phyloP scores from a whole-genome alignment of 2,888 invertebrate species.

The Heliconius ismenius region DNA sequence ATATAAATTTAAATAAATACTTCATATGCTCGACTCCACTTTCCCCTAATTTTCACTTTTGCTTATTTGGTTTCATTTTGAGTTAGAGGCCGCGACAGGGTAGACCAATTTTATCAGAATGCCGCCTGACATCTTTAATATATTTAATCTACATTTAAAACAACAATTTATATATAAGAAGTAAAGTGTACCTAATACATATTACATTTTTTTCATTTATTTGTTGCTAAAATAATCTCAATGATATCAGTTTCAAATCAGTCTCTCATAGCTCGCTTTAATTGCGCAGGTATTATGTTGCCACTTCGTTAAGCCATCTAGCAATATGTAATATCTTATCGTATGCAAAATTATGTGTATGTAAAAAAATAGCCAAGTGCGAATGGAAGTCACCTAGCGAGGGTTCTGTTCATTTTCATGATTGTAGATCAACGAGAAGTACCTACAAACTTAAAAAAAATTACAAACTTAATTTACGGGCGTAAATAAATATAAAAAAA shows the following conservation, averaged over 20 bases:
- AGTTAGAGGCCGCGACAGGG: too few species aligned
- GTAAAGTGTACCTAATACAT: not conserved
- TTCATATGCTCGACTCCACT: too few species aligned
- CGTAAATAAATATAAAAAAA: too few species aligned
- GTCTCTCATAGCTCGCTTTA: not conserved
- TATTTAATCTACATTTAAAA: too few species aligned
- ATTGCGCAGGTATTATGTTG: not conserved
- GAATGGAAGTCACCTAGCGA: not conserved
- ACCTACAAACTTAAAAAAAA: not conserved
- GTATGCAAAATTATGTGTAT: not conserved
- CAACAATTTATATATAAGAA: too few species aligned
- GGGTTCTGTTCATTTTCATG: not conserved
- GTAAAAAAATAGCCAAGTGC: not conserved
- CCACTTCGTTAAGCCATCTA: constrained; percentile 2
- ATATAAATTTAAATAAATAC: too few species aligned
- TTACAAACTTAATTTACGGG: too few species aligned
- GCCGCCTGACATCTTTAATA: too few species aligned
- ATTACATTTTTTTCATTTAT: not conserved
- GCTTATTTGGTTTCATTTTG: too few species aligned
- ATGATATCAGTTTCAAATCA: constrained; percentile 12
- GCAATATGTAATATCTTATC: constrained; percentile 5
- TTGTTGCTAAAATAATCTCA: not conserved
- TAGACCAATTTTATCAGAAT: too few species aligned
- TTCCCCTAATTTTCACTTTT: too few species aligned
- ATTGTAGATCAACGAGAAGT: not conserved